Conservation (phyloP, 2,888 invertebrate species). For the Syrista parreyssii region DNA sequence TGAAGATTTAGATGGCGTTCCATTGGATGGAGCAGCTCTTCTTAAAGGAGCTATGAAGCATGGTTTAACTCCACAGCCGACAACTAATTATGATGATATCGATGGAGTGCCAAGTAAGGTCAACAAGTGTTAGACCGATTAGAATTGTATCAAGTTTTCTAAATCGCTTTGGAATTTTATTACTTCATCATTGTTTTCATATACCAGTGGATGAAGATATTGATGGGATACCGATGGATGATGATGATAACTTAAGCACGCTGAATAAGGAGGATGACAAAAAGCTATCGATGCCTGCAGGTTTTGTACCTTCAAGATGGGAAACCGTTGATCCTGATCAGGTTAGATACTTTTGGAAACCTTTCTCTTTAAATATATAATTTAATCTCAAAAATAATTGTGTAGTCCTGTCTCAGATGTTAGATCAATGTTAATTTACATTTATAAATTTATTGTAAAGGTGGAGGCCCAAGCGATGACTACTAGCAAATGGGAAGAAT, state of each 20-base stretch:
- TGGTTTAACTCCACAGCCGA: constrained; percentile 60
- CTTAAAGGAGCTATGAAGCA: constrained; percentile 77
- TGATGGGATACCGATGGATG: constrained; percentile 78
- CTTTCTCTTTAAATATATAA: no score
- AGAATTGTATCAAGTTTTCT: not conserved
- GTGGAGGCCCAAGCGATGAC: constrained; percentile 86
- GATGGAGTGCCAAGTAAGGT: constrained; percentile 76
- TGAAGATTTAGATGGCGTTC: constrained; percentile 73
- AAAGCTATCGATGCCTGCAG: constrained; percentile 69
- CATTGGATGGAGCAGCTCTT: constrained; percentile 85
- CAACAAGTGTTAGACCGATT: not conserved
- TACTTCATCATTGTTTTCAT: constrained; percentile 3
- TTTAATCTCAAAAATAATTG: no score
- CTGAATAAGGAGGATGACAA: constrained; percentile 56
- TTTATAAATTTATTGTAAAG: constrained; percentile 26
- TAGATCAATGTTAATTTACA: not conserved
- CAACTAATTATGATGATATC: constrained; percentile 72
- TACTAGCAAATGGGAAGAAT: constrained; percentile 88
- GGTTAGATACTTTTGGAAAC: constrained; percentile 50
- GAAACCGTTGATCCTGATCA: constrained; percentile 93
- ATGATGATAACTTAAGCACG: constrained; percentile 47
- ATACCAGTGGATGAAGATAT: constrained; percentile 78
- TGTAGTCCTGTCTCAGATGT: not conserved
- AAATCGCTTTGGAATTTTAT: not conserved
- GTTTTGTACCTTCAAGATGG: constrained; percentile 95